These are phyloP conservation scores for Heteractis magnifica DNA, from an alignment of 92 coral and sea anemone genomes.

Conservation along the genomic window DNA sequence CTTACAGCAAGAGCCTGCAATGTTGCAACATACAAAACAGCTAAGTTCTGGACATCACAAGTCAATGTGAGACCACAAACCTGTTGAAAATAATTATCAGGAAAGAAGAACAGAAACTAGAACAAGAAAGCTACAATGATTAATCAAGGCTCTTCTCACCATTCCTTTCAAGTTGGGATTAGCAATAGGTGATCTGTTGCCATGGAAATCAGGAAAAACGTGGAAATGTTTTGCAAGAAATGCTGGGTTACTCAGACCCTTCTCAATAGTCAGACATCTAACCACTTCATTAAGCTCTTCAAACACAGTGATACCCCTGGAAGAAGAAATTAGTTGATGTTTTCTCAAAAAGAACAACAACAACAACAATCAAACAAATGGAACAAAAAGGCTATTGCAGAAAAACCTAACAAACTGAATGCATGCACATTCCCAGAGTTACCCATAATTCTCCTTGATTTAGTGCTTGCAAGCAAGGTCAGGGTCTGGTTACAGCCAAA, in stretches of 20 bases:
- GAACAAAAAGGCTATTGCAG: no score
- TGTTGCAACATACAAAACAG: conserved; percentile 74
- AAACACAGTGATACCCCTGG: conserved; percentile 59
- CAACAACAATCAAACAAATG: no score
- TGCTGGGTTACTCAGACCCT: conserved; percentile 50
- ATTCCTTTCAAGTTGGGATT: conserved; percentile 88
- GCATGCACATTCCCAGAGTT: no score
- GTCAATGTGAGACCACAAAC: conserved; percentile 75
- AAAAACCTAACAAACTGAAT: no score
- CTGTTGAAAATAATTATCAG: conserved; percentile 29
- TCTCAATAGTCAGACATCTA: conserved; percentile 27
- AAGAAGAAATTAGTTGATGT: background rate
- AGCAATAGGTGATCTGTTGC: conserved; percentile 95
- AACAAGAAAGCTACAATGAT: background rate
- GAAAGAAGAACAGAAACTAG: background rate
- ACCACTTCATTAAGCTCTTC: conserved; percentile 63
- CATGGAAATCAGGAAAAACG: conserved; percentile 97
- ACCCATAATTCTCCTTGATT: no score
- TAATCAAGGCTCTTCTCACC: conserved; percentile 48
- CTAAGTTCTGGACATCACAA: conserved; percentile 59
- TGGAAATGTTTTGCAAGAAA: conserved; percentile 73
- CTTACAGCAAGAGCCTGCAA: conserved; percentile 89
- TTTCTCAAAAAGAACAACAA: no score
- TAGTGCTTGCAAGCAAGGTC: no score
- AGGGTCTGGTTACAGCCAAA: no score